These are phyloP conservation scores for Cercocebus atys DNA, from an alignment of 2,113 vertebrate species.

Conservation along the genomic window DNA sequence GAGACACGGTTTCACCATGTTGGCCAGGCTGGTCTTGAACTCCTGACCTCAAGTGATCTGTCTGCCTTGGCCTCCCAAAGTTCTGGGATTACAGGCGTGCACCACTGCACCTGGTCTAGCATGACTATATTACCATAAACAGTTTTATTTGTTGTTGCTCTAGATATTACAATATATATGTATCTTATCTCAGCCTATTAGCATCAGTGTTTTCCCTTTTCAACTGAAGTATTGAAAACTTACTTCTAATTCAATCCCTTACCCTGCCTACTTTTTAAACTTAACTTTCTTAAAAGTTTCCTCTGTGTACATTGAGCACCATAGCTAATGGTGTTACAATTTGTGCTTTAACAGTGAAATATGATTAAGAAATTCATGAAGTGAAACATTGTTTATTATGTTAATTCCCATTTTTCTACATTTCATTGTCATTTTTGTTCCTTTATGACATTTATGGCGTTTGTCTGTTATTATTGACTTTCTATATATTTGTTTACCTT, in stretches of 20 bases:
- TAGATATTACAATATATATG: fast-evolving
- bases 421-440: not conserved
- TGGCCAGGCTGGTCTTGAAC: too few relatives aligned
- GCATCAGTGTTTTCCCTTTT: not conserved
- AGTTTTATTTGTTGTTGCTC: not conserved
- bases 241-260: not conserved
- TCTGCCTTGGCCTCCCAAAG: too few relatives aligned
- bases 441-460: not conserved
- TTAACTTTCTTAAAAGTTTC: not conserved
- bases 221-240: not conserved
- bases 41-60: too few relatives aligned
- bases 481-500: not conserved
- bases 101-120: too few relatives aligned
- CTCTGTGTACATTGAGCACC: not conserved
- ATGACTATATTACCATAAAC: fast-evolving
- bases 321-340: fast-evolving
- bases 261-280: too few relatives aligned
- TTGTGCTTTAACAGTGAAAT: not conserved
- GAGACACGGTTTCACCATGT: too few relatives aligned
- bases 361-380: not conserved
- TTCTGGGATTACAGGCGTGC: too few relatives aligned
- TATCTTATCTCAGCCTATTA: not conserved
- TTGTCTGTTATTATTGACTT: not conserved
- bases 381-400: too few relatives aligned
- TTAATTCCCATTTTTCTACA: not conserved